Conservation (phyloP, 2,797 vertebrate genomes). For the Semotilus atromaculatus region DNA sequence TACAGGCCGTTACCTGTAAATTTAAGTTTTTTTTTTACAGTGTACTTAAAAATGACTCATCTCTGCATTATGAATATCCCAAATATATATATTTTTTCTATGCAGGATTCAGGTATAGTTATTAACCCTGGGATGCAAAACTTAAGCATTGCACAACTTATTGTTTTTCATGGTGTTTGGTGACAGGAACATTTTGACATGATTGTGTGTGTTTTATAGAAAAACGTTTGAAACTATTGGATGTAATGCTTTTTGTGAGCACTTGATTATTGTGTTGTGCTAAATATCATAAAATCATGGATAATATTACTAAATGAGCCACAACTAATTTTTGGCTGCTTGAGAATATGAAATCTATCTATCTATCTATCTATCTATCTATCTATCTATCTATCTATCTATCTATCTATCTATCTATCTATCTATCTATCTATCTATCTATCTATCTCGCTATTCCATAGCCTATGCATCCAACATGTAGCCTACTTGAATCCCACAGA, state of each 20-base stretch:
- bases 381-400: background rate
- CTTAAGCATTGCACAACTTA: background rate
- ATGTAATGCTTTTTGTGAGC: background rate
- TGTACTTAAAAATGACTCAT: background rate
- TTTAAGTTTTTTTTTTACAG: too few species aligned
- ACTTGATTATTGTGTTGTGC: background rate
- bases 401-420: background rate
- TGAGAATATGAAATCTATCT: background rate
- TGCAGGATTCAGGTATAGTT: background rate
- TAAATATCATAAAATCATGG: background rate
- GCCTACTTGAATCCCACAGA: background rate
- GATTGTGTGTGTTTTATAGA: background rate
- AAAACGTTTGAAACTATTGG: background rate
- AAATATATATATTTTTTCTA: background rate
- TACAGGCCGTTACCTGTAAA: too few species aligned
- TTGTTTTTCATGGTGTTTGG: too few species aligned
- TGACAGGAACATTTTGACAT: background rate
- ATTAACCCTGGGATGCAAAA: background rate
- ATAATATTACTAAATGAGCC: conserved; percentile 16
- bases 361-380: too few species aligned
- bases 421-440: background rate
- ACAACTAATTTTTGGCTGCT: conserved; percentile 10
- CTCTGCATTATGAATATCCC: background rate
- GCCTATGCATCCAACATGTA: background rate
- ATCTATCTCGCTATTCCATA: background rate